Percentiles rank a stretch among this genome's conserved stretches.
phyloP scores from a whole-genome alignment of 2,888 invertebrate species.

The Synergus japonicus region DNA sequence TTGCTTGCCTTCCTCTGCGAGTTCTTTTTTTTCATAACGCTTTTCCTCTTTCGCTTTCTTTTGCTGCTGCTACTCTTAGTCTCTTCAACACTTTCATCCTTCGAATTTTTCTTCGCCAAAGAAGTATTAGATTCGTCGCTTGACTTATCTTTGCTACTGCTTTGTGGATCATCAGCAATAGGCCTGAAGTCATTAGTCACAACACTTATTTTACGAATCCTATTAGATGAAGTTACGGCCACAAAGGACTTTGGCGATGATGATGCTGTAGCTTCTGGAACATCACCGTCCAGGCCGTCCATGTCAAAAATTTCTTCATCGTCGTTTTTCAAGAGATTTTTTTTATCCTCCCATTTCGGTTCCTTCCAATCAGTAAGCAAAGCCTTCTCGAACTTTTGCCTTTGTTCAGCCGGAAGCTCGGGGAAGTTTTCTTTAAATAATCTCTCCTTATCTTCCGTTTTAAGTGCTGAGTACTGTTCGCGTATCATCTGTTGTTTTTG shows the following conservation, averaged over 20 bases:
- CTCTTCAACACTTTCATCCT: constrained; percentile 77
- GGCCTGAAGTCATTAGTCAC: constrained; percentile 82
- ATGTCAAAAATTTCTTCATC: constrained; percentile 85
- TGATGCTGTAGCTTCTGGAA: constrained; percentile 56
- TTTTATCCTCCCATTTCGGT: constrained; percentile 36
- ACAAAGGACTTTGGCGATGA: constrained; percentile 77
- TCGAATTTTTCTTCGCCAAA: constrained; percentile 71
- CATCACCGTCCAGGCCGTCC: constrained; percentile 81
- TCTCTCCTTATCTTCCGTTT: constrained; percentile 72
- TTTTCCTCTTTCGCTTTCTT: constrained; percentile 89
- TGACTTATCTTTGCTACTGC: constrained; percentile 66
- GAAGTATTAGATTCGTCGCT: constrained; percentile 69
- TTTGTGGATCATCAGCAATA: constrained; percentile 76
- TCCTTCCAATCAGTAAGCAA: constrained; percentile 78
- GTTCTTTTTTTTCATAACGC: constrained; percentile 88
- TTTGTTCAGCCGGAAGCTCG: constrained; percentile 73
- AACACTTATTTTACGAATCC: constrained; percentile 82
- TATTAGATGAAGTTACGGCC: constrained; percentile 79
- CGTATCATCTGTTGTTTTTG: constrained; percentile 74
- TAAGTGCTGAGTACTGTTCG: constrained; percentile 73
- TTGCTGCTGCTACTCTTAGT: constrained; percentile 80
- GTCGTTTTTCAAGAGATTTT: constrained; percentile 63
- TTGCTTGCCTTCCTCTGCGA: constrained; percentile 83
- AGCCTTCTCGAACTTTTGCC: constrained; percentile 80
- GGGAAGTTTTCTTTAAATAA: constrained; percentile 76